A percentile compares a stretch with the other conserved stretches of the same genome.
phyloP scores from a whole-genome alignment of 1,140 invertebrate species.

The Acromyrmex charruanus region DNA sequence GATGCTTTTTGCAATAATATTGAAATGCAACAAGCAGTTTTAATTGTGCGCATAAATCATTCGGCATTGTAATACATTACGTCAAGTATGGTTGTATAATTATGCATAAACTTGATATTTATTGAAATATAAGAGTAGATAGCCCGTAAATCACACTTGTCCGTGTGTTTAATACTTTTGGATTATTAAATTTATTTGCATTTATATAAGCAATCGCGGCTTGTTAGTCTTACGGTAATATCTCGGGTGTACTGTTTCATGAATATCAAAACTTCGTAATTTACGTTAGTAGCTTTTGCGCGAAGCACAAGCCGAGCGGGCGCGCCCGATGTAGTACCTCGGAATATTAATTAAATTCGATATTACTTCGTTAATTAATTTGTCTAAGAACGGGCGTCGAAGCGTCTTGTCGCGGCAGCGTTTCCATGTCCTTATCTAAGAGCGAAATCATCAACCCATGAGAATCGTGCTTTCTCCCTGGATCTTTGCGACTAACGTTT shows the following conservation, averaged over 20 bases:
- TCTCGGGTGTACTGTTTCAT: slow-evolving; percentile 57
- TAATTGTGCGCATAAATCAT: background rate
- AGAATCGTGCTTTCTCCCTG: slow-evolving; percentile 16
- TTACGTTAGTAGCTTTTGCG: slow-evolving; percentile 62
- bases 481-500: slow-evolving; percentile 23
- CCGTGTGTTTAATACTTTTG: slow-evolving; percentile 48
- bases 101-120: slow-evolving; percentile 28
- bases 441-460: slow-evolving; percentile 33
- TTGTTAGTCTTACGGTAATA: slow-evolving; percentile 63
- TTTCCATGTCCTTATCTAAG: slow-evolving; percentile 50
- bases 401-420: slow-evolving; percentile 40
- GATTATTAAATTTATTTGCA: slow-evolving; percentile 65
- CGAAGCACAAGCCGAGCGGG: slow-evolving; percentile 20
- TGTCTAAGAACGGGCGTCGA: slow-evolving; percentile 53
- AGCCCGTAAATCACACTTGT: slow-evolving; percentile 9
- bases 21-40: background rate
- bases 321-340: slow-evolving; percentile 36
- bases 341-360: slow-evolving; percentile 65
- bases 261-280: slow-evolving; percentile 64
- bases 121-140: slow-evolving; percentile 21
- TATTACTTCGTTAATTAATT: slow-evolving; percentile 65
- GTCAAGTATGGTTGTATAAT: background rate
- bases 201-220: slow-evolving; percentile 62
- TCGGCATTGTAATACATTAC: background rate
- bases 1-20: background rate